phyloP scores from a whole-genome alignment of 2,113 vertebrate species.

The Lagenorhynchus albirostris region DNA sequence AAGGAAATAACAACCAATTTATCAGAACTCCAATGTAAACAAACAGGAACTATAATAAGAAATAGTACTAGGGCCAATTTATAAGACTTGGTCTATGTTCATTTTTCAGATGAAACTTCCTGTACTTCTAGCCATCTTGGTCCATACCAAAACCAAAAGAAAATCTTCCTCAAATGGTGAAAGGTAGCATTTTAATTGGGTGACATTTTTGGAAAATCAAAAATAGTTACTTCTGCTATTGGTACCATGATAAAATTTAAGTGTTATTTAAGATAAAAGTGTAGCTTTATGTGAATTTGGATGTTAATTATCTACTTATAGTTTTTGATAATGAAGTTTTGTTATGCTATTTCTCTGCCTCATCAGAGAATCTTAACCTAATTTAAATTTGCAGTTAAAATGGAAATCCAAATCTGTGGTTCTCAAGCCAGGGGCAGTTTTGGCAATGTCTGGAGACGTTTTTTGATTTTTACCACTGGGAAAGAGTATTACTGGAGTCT shows the following conservation, averaged over 20 bases:
- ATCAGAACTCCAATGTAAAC: slow-evolving; percentile 67
- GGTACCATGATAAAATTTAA: background rate
- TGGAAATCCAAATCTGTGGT: background rate
- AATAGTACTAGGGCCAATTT: slow-evolving; percentile 55
- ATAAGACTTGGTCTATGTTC: slow-evolving; percentile 59
- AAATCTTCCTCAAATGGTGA: slow-evolving; percentile 46
- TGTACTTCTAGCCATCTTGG: slow-evolving; percentile 32
- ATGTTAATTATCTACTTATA: background rate
- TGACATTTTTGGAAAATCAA: slow-evolving; percentile 57
- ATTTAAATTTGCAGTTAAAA: slow-evolving; percentile 19
- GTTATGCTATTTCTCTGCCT: background rate
- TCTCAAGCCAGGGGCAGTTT: background rate
- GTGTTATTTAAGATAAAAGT: background rate
- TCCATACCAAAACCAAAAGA: slow-evolving; percentile 44
- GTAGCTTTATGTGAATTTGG: background rate
- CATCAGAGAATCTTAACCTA: background rate
- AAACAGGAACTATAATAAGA: slow-evolving; percentile 73
- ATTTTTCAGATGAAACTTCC: slow-evolving; percentile 71
- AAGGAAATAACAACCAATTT: slow-evolving; percentile 77
- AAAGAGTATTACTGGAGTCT: background rate
- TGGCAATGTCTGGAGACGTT: background rate
- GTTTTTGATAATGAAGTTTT: background rate
- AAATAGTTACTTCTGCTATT: slow-evolving; percentile 10
- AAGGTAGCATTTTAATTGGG: slow-evolving; percentile 51
- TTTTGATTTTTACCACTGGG: background rate